A percentile compares a stretch with the other conserved stretches of the same genome.
Conservation (phyloP, 2,888 invertebrate genomes). For the Tholera decimalis region DNA sequence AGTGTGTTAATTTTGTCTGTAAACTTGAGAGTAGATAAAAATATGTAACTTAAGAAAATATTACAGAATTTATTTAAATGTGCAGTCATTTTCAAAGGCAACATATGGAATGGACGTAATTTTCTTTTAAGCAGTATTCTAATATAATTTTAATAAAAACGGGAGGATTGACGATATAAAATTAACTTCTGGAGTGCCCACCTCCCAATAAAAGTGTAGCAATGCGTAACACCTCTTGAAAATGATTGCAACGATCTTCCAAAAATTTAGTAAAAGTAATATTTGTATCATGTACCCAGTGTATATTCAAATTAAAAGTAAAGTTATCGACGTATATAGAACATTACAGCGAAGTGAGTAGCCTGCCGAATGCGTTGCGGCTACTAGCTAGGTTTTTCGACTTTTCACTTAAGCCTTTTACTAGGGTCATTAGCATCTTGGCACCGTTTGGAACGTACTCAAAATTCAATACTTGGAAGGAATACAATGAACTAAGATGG, state of each 20-base stretch:
- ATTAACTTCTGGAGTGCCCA: slow-evolving; percentile 44
- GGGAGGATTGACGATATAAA: slow-evolving; percentile 38
- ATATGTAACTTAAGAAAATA: slow-evolving; percentile 80
- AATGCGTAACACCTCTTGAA: slow-evolving; percentile 43
- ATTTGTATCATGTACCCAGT: slow-evolving; percentile 62
- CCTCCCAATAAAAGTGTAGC: slow-evolving; percentile 54
- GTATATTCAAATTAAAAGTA: slow-evolving; percentile 59
- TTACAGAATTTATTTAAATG: slow-evolving; percentile 70
- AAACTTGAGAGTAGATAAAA: slow-evolving; percentile 85
- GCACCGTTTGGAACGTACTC: slow-evolving; percentile 34
- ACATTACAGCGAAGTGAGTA: slow-evolving; percentile 46
- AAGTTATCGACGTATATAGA: slow-evolving; percentile 54
- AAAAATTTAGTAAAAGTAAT: slow-evolving; percentile 54
- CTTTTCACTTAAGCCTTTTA: slow-evolving; percentile 16
- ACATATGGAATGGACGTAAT: slow-evolving; percentile 48
- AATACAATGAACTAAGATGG: slow-evolving; percentile 24
- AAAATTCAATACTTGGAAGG: slow-evolving; percentile 17
- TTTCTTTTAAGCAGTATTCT: slow-evolving; percentile 59
- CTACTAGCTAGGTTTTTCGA: slow-evolving; percentile 35
- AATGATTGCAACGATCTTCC: slow-evolving; percentile 53
- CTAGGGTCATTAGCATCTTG: slow-evolving; percentile 48
- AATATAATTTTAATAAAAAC: slow-evolving; percentile 53
- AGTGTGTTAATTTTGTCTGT: slow-evolving; percentile 86
- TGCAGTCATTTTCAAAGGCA: slow-evolving; percentile 59
- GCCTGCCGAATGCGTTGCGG: slow-evolving; percentile 18